A percentile compares a stretch with the other conserved stretches of the same genome.
Conservation (phyloP, 2,888 invertebrate genomes). For the Lithophane semibrunnea region DNA sequence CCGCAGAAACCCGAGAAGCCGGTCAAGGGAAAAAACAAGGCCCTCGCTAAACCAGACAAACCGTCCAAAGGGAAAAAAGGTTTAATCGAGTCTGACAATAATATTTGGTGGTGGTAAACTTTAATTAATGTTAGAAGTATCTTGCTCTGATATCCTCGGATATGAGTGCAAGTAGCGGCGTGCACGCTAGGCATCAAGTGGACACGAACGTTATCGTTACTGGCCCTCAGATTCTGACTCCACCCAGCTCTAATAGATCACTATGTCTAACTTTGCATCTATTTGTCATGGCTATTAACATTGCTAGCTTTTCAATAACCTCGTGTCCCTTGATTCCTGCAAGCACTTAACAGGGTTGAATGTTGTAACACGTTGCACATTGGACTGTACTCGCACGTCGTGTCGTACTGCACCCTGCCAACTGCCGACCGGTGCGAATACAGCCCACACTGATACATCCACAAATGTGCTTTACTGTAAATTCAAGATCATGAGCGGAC, state of each 20-base stretch:
- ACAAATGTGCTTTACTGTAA: constrained; percentile 81
- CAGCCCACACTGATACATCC: constrained; percentile 75
- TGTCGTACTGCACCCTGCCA: constrained; percentile 64
- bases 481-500: constrained; percentile 82
- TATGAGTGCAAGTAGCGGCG: constrained; percentile 79
- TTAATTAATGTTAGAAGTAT: constrained; percentile 76
- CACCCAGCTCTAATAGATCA: constrained; percentile 75
- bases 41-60: constrained; percentile 90
- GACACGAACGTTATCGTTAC: constrained; percentile 85
- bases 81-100: constrained; percentile 96
- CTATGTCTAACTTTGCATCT: constrained; percentile 82
- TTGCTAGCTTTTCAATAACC: constrained; percentile 84
- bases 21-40: constrained; percentile 87
- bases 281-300: constrained; percentile 83
- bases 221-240: constrained; percentile 74
- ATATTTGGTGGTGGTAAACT: constrained; percentile 95
- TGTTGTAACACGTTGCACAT: constrained; percentile 86
- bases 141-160: constrained; percentile 78
- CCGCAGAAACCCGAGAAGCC: constrained; percentile 83
- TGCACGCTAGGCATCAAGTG: constrained; percentile 85
- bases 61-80: constrained; percentile 93
- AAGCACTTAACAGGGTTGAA: constrained; percentile 87
- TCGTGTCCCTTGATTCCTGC: constrained; percentile 89
- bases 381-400: constrained; percentile 79
- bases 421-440: constrained; percentile 72